Conservation (phyloP, 2,797 vertebrate genomes). For the Morelia viridis region DNA sequence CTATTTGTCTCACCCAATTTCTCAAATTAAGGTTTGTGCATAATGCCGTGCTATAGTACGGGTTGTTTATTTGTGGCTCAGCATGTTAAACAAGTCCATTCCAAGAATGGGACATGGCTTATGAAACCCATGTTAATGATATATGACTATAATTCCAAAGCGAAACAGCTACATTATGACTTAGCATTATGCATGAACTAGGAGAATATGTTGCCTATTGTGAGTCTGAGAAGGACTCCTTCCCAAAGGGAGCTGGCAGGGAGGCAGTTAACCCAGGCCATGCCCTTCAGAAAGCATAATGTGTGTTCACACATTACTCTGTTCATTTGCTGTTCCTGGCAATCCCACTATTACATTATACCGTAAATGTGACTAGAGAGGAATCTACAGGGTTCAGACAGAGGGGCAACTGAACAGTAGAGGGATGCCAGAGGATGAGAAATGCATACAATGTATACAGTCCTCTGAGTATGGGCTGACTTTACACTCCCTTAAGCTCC, state of each 20-base stretch:
- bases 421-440: neutral
- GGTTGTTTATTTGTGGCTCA: neutral
- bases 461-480: neutral
- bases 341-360: neutral
- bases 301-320: neutral
- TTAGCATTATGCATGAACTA: neutral
- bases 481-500: neutral
- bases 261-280: neutral
- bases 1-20: neutral
- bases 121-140: neutral
- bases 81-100: neutral
- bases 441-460: neutral
- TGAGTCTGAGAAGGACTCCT: neutral
- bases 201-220: neutral
- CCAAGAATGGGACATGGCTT: neutral
- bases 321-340: neutral
- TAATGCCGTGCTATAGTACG: neutral
- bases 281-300: neutral
- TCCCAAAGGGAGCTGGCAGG: neutral
- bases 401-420: neutral
- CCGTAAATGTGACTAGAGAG: neutral
- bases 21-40: neutral
- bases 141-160: neutral
- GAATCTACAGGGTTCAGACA: neutral
- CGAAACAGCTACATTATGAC: neutral